Evolutionary conservation across 1,140 invertebrate species (phyloP).

Genomic region (Steinernema feltiae): DNA sequence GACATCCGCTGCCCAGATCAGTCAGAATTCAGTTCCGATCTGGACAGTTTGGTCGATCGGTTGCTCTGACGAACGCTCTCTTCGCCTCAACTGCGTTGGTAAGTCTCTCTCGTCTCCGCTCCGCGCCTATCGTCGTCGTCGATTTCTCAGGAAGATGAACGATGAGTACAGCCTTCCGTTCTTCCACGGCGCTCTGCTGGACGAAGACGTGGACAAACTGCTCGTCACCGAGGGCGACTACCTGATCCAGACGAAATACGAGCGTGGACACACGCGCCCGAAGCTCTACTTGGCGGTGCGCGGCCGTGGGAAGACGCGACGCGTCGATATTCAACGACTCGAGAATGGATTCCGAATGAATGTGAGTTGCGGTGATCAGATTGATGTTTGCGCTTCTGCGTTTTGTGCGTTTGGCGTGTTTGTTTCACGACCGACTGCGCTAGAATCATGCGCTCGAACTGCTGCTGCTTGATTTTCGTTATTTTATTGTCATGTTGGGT

Average conservation of each 20-base stretch:
- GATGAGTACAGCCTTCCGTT: slow-evolving; percentile 32
- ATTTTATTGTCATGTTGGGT: background rate
- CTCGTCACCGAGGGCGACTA: slow-evolving; percentile 37
- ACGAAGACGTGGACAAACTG: slow-evolving; percentile 41
- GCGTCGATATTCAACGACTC: slow-evolving; percentile 22
- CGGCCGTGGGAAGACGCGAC: background rate
- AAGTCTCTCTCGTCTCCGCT: too few relatives aligned
- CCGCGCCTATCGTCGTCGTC: too few relatives aligned
- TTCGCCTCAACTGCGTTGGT: too few relatives aligned
- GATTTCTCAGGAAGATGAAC: background rate
- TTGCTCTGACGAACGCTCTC: too few relatives aligned
- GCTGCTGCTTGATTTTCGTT: background rate
- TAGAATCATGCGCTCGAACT: background rate
- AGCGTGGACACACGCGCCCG: slow-evolving; percentile 10
- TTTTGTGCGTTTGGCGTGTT: too few relatives aligned
- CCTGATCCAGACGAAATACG: slow-evolving; percentile 31
- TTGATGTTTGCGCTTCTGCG: too few relatives aligned
- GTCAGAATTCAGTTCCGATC: too few relatives aligned
- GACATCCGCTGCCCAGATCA: too few relatives aligned
- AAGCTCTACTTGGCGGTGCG: slow-evolving; percentile 29
- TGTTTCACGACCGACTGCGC: too few relatives aligned
- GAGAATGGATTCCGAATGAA: slow-evolving; percentile 29
- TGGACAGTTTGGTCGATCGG: too few relatives aligned
- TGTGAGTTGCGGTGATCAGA: too few relatives aligned
- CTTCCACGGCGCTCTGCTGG: slow-evolving; percentile 46